Percentiles rank a stretch among this genome's conserved stretches.
phyloP scores from a whole-genome alignment of 1,140 invertebrate species.

The Aporrectodea caliginosa region DNA sequence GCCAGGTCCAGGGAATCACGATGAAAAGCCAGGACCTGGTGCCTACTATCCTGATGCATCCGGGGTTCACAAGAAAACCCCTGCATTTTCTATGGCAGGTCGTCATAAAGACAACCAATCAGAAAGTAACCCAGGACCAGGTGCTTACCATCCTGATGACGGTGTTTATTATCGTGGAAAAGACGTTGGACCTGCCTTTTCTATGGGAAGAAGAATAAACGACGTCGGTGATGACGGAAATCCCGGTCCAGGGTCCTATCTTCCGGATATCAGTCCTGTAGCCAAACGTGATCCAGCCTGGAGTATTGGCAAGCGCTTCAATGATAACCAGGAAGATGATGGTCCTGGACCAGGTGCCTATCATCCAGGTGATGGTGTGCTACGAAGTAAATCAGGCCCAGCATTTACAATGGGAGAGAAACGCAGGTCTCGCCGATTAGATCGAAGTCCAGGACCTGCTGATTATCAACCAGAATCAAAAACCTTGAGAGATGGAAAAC shows the following conservation, averaged over 20 bases:
- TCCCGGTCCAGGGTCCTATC: background rate
- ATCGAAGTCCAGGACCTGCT: background rate
- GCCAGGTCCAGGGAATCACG: background rate
- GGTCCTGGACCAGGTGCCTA: background rate
- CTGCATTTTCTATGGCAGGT: background rate
- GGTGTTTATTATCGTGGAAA: background rate
- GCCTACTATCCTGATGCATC: background rate
- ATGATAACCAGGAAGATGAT: background rate
- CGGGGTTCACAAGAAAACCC: background rate
- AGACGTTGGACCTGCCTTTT: background rate
- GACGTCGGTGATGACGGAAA: background rate
- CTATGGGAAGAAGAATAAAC: background rate
- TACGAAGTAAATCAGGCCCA: background rate
- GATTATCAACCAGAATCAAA: background rate
- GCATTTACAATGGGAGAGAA: background rate
- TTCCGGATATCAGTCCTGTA: background rate
- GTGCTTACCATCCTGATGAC: background rate
- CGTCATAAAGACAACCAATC: background rate
- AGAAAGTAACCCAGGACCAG: background rate
- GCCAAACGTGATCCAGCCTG: background rate
- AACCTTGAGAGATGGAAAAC: background rate
- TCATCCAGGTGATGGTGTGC: background rate
- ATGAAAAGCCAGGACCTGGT: background rate
- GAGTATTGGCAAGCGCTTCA: background rate
- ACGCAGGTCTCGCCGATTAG: background rate